Evolutionary conservation across 1,140 invertebrate species (phyloP).

Genomic region (Eriosoma lanigerum): DNA sequence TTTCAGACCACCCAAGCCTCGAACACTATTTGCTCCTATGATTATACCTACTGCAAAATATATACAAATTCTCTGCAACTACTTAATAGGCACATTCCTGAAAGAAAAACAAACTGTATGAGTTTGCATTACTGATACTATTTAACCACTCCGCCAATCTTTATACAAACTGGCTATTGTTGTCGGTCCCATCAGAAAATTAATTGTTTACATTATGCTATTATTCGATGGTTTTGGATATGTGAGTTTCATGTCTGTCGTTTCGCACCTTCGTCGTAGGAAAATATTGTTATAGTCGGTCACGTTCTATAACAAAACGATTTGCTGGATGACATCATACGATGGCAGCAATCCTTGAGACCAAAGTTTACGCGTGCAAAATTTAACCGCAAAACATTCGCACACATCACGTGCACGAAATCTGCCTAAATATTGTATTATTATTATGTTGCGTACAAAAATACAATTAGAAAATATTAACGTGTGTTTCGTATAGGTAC

Average conservation of each 20-base stretch:
- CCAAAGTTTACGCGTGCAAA: constrained; percentile 11
- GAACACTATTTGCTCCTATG: too few relatives aligned
- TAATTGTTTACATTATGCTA: neutral
- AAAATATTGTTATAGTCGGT: constrained; percentile 1
- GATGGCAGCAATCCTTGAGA: neutral
- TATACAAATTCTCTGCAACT: too few relatives aligned
- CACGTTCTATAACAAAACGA: constrained; percentile 11
- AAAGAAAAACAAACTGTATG: too few relatives aligned
- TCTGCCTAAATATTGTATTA: too few relatives aligned
- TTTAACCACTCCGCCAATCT: too few relatives aligned
- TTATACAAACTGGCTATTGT: too few relatives aligned
- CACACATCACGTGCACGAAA: neutral
- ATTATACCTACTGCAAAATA: too few relatives aligned
- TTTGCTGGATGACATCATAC: constrained; percentile 12
- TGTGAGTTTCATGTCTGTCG: neutral
- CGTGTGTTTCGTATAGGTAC: neutral
- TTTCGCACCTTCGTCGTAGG: neutral
- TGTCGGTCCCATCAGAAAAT: neutral
- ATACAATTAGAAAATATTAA: neutral
- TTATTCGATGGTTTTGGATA: neutral
- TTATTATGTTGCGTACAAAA: neutral
- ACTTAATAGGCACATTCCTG: too few relatives aligned
- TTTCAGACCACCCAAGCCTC: too few relatives aligned
- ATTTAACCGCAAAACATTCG: neutral
- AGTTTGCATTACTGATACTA: too few relatives aligned